These are phyloP conservation scores for Amphiduros pacificus DNA, from an alignment of 2,888 invertebrate genomes.

Conservation along the genomic window DNA sequence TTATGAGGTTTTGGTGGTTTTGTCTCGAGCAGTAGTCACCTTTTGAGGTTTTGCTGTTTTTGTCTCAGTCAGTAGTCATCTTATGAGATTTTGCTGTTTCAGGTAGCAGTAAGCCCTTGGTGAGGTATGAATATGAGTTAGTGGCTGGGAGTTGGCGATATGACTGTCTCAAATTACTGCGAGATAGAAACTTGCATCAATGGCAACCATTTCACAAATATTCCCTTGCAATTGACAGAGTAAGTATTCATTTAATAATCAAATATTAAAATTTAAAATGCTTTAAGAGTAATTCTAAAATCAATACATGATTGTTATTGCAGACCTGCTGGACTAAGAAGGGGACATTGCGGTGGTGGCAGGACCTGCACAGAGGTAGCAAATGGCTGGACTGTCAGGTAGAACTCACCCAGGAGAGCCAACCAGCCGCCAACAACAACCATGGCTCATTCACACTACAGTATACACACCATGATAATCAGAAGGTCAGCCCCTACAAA, in stretches of 20 bases:
- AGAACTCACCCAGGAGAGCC: conserved; percentile 58
- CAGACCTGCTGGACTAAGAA: conserved; percentile 64
- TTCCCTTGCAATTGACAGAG: conserved; percentile 74
- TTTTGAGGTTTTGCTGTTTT: no score
- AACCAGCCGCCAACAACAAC: conserved; percentile 69
- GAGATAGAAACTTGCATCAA: conserved; percentile 64
- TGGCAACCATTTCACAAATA: conserved; percentile 67
- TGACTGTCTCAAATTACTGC: conserved; percentile 59
- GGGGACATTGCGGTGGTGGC: conserved; percentile 62
- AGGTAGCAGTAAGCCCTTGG: not conserved
- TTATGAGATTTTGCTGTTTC: no score
- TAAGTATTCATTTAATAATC: conserved; percentile 13
- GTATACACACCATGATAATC: conserved; percentile 31
- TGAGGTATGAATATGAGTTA: conserved; percentile 8
- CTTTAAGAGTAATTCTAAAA: not conserved
- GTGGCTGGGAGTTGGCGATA: conserved; percentile 5
- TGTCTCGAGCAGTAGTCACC: no score
- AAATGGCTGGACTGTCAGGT: conserved; percentile 68
- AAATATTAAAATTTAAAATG: not conserved
- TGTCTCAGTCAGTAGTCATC: no score
- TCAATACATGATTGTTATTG: not conserved
- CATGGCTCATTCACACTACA: conserved; percentile 70
- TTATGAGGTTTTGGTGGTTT: no score
- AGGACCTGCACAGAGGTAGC: conserved; percentile 25
- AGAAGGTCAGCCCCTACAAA: conserved; percentile 23